phyloP scores from a whole-genome alignment of 1,140 invertebrate species.

The Diplogasteroides magnus region DNA sequence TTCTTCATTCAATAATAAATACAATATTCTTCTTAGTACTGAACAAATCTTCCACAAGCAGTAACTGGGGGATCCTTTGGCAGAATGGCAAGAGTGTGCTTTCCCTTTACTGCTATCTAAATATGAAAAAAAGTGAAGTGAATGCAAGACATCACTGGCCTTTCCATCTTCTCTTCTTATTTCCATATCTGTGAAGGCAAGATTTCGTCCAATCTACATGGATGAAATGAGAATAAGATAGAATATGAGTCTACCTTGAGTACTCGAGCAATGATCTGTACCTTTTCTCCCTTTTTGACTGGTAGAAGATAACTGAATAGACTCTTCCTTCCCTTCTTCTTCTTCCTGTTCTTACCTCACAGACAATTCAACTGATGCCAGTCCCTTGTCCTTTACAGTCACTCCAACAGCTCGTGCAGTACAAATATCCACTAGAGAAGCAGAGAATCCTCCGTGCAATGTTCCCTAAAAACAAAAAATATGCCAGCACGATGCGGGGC shows the following conservation, averaged over 20 bases:
- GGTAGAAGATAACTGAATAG: conserved; percentile 63
- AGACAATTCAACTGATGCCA: conserved; percentile 71
- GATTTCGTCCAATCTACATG: conserved; percentile 64
- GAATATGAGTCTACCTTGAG: conserved; percentile 57
- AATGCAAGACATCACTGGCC: conserved; percentile 5
- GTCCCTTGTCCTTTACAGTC: conserved; percentile 63
- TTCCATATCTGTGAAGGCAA: conserved; percentile 66
- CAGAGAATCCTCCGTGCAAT: conserved; percentile 54
- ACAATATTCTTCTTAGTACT: conserved; percentile 17
- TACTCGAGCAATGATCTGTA: conserved; percentile 73
- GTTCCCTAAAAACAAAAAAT: conserved; percentile 53
- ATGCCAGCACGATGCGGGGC: no score
- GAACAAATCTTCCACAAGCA: neutral
- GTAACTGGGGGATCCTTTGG: conserved; percentile 20
- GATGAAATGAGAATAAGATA: neutral
- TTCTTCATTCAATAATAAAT: no score
- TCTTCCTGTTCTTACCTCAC: conserved; percentile 62
- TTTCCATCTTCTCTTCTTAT: conserved; percentile 25
- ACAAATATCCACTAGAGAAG: conserved; percentile 73
- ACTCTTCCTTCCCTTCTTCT: neutral
- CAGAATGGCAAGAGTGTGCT: conserved; percentile 28
- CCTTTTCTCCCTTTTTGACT: conserved; percentile 69
- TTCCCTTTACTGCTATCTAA: conserved; percentile 15
- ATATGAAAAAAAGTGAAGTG: neutral
- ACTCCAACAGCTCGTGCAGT: conserved; percentile 70